These are phyloP conservation scores for Clarias fuscus DNA, from an alignment of 2,797 vertebrate species.

Conservation along the genomic window DNA sequence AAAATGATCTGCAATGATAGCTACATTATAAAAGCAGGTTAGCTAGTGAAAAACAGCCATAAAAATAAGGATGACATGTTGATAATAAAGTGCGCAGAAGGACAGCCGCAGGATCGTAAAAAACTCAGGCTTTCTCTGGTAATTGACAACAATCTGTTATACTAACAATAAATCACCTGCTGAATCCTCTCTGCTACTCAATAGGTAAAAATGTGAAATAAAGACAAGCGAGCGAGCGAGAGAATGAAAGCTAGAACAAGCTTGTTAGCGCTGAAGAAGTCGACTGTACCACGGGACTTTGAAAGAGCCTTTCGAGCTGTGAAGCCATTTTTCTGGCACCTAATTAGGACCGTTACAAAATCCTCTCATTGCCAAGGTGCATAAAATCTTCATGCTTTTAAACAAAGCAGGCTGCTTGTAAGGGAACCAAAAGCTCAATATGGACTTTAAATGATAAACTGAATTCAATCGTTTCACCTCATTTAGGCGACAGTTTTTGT, in stretches of 20 bases:
- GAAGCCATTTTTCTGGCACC: slow-evolving; percentile 47
- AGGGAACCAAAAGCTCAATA: slow-evolving; percentile 7
- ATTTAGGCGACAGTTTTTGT: not conserved
- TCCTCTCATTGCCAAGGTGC: slow-evolving; percentile 53
- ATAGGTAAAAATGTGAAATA: not conserved
- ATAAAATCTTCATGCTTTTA: slow-evolving; percentile 49
- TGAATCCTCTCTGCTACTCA: not conserved
- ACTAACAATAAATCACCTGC: slow-evolving; percentile 33
- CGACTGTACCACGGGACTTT: slow-evolving; percentile 34
- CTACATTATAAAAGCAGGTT: not conserved
- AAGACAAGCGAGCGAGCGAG: slow-evolving; percentile 3
- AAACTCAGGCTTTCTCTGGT: slow-evolving; percentile 17
- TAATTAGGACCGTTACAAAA: slow-evolving; percentile 64
- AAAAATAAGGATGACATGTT: not conserved
- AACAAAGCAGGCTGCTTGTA: not conserved
- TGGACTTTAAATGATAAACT: slow-evolving; percentile 9
- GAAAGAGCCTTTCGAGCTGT: slow-evolving; percentile 40
- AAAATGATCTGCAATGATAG: not conserved
- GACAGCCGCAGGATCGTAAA: slow-evolving; percentile 13
- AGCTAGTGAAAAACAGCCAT: not conserved
- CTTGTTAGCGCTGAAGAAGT: slow-evolving; percentile 40
- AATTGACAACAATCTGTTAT: slow-evolving; percentile 43
- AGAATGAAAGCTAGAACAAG: slow-evolving; percentile 11
- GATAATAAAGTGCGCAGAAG: not conserved
- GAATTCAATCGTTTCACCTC: slow-evolving; percentile 11